Evolutionary conservation across 2,797 vertebrate genomes (phyloP), one percentile per base, ranked within the genome.

Genomic region (Pipistrellus pygmaeus): DNA sequence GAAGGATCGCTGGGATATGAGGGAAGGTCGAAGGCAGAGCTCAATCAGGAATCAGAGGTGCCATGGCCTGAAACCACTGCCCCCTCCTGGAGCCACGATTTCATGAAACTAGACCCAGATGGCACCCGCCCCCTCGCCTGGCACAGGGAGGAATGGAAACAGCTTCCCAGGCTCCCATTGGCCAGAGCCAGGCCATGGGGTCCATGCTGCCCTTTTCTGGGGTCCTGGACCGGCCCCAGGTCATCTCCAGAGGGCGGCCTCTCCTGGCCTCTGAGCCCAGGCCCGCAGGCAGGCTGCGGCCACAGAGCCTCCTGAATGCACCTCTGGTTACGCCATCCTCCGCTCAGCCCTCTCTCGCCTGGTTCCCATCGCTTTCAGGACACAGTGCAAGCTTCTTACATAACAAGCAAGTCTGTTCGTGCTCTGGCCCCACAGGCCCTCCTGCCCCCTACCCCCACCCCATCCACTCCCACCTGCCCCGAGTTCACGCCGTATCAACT

Each of bases 341-440:
- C 13, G 27, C 64, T 80, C 6, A 3, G 32, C 25, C 55, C 60
- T 23, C 80, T 60, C 41, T 48, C 1, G 46, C n/a, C 48, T n/a
- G 38, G 66, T 64, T 95, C 94, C 78, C 68, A 71, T 17, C 5
- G 1, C 69, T 66, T 60, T 72, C 73, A 69, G 38, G 35, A 44
- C 14, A 10, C 20, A 25, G 48, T 62, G 82, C 77, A 55, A 76
- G 60, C 78, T 64, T 44, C 83, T 57, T 30, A 71, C 76, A 4
- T 44, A 88, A 83, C 57, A 66, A 51, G 76, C 92, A 96, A 86
- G 96, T 93, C 96, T 57, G 51, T 7, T 95, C 95, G 53, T 0
- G 88, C 46, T 13, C 88, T 0, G 14, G 64, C 44, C 60, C 51
- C 57, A 1, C 30, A 48, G 72, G 78, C 75, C 73, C 81, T 57